Base-by-base conservation (phyloP, 2,888 invertebrate species). In the Julus scandinavius region DNA sequence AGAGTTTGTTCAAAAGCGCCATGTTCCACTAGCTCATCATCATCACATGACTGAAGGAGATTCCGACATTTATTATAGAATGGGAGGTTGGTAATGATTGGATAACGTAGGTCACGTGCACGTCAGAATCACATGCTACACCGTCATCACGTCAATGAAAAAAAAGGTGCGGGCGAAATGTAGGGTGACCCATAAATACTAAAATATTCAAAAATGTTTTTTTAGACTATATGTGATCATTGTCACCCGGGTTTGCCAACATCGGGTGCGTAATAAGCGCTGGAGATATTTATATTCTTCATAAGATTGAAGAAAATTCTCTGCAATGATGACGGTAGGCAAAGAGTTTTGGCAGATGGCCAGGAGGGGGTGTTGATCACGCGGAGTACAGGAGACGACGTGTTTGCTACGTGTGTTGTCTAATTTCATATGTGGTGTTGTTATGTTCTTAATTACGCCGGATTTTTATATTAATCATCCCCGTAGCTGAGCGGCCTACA, bases 1-100 rank as follows among this genome's bases (percentile, higher is more conserved):
- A 89, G 41, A 89, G 63, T 87, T 89, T 89, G 84, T 89, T 89
- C 29, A 89, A 88, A 58, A 89, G 87, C 72, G 89, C 89, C 89
- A 89, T 89, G 87, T 84, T 88, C 85, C 63, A 89, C 85, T 45
- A 85, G 29, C 20, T 85, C 85, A 85, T 40, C 85, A 85, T 88
- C 88, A 85, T 88, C 88, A 88, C 88, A 88, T 88, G 88, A 88
- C 87, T 50, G 50, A 38, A 49, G 20, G 85, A 4, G 85, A 40
- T 80, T 20, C 85, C 85, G 85, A 85, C 85, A 85, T 85, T 85
- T 45, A 85, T 85, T 45, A 29, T 45, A 17, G 50, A 85, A 80
- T 29, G 80, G 9, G 38, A 40, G 38, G 38, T 45, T 17, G 50
- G 13, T 45, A 15, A 20, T 85, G 45, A 45, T 85, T 85, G 45